Evolutionary conservation across 2,113 vertebrate species (phyloP).

Genomic region (Dipodomys stephensi): DNA sequence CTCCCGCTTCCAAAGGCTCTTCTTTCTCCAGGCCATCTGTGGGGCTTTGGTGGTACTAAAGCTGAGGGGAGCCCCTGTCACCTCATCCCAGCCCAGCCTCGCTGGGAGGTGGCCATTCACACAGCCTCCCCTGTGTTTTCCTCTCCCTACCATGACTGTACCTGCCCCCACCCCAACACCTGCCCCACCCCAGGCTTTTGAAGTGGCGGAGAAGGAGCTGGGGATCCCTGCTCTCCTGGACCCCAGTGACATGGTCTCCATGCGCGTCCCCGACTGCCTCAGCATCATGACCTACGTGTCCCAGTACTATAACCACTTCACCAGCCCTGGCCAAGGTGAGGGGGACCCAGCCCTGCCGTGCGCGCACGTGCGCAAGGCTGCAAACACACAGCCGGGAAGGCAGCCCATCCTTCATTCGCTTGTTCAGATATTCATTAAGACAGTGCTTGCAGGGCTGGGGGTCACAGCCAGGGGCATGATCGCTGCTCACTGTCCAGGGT

Average conservation of each 20-base stretch:
- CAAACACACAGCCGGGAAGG: not conserved
- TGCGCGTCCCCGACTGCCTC: conserved; percentile 96
- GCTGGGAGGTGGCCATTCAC: not conserved
- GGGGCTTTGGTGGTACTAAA: not conserved
- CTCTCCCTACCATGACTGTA: not conserved
- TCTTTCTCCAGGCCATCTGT: not conserved
- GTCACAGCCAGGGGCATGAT: too few species aligned
- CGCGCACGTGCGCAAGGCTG: too few species aligned
- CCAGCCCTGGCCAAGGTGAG: conserved; percentile 89
- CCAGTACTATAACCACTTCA: conserved; percentile 98
- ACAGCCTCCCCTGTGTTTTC: not conserved
- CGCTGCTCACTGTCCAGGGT: not conserved
- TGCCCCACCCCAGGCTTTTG: conserved; percentile 91
- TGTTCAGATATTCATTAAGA: too few species aligned
- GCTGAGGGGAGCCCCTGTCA: not conserved
- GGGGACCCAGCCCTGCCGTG: not conserved
- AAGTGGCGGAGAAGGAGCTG: conserved; percentile 95
- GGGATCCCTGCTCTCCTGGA: conserved; percentile 97
- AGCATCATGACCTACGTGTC: conserved; percentile 99
- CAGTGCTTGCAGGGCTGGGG: too few species aligned
- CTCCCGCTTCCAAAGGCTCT: not conserved
- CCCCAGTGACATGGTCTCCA: conserved; percentile 97
- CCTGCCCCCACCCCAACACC: not conserved
- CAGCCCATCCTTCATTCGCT: too few species aligned
- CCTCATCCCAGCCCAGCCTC: not conserved